Evolutionary conservation across 2,113 vertebrate genomes (phyloP), one percentile per base, ranked within the genome.

Genomic region (Atherinomorus stipes): DNA sequence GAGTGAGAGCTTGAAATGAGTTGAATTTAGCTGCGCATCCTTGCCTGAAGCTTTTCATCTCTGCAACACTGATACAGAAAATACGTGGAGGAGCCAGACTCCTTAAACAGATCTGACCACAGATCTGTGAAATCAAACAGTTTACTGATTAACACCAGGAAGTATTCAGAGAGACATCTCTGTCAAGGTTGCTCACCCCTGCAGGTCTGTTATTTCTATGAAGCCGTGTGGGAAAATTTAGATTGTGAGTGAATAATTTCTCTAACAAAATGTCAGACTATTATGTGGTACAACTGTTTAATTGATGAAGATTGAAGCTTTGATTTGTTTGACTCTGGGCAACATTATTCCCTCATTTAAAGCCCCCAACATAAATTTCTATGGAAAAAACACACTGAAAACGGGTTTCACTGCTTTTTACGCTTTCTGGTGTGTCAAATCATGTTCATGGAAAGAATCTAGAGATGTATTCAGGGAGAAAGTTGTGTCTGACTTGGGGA

Each of bases 81-180:
- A 78, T 65, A 59, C 9, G 60, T 31, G 63, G 66, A 75, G 37
- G 56, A 59, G n/a, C 54, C 64, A 18, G 50, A 84, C 76, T 61
- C 53, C 64, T 79, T 52, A 18, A 77, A 61, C 45, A 80, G 70
- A 81, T 76, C 23, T 67, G 72, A 79, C 62, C 70, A 67, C 60
- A 67, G 56, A 80, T 80, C 65, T 84, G 80, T 82, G 74, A 81
- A 81, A 84, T 78, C 78, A 74, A 76, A 61, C 72, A 70, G 66
- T 80, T 78, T 74, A 65, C 64, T 56, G 70, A 84, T 85, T 78
- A 86, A 84, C 80, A 66, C 22, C 12, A 63, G 74, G 72, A 53
- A 67, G 61, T 56, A 50, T 52, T 78, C 49, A 26, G 63, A 73
- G 10, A 61, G 42, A 49, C 4, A 42, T 45, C 19, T 60, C 7